Conservation (phyloP, 2,113 vertebrate species). For the Cavia aperea region DNA sequence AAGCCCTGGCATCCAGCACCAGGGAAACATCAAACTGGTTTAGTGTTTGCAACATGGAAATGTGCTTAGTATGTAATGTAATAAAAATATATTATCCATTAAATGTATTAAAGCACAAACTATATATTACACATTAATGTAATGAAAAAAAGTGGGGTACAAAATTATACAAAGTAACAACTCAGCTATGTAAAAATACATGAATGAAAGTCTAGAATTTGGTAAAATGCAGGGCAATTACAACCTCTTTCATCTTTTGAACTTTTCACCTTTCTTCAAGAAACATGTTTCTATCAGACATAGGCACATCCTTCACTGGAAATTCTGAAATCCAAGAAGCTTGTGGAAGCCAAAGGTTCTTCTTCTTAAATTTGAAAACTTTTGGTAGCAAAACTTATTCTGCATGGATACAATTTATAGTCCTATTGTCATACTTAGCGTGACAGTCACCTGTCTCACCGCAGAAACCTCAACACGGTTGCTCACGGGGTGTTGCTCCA, state of each 20-base stretch:
- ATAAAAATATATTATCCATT: neutral
- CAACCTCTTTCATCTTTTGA: neutral
- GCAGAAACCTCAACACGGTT: neutral
- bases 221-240: neutral
- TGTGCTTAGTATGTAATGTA: constrained; percentile 1
- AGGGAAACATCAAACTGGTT: neutral
- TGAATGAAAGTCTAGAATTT: neutral
- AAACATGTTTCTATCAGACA: neutral
- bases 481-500: neutral
- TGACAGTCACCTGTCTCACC: neutral
- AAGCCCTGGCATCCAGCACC: neutral
- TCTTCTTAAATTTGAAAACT: neutral
- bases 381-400: neutral
- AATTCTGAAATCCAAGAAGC: neutral
- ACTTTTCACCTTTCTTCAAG: neutral
- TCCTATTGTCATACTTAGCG: neutral
- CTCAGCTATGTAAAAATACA: neutral
- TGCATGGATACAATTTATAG: neutral
- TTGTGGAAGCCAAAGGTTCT: neutral
- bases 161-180: neutral
- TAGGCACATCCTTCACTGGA: neutral
- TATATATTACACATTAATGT: neutral
- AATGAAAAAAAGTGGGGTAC: neutral
- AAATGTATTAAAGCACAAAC: neutral
- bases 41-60: neutral